Evolutionary conservation across 2,888 invertebrate species (phyloP).

Genomic region (Cerastoderma edule): DNA sequence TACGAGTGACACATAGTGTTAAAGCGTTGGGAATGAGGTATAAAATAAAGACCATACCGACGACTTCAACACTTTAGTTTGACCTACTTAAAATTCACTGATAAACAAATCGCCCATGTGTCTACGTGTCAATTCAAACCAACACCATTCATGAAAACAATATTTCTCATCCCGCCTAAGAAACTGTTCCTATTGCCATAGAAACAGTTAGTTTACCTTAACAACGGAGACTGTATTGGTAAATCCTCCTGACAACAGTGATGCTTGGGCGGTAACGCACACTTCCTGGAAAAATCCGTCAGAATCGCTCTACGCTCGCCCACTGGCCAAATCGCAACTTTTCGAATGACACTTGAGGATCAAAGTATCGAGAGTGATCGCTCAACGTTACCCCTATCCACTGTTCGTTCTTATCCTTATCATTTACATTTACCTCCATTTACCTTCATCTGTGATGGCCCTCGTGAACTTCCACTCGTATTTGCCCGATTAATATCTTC

Average conservation of each 20-base stretch:
- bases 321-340: conserved; percentile 14
- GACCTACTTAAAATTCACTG: no score
- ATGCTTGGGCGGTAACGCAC: background rate
- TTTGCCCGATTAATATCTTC: no score
- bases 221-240: conserved; percentile 17
- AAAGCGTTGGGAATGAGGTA: no score
- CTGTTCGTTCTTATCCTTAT: no score
- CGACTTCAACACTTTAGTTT: no score
- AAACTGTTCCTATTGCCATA: conserved; percentile 7
- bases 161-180: background rate
- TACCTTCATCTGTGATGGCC: no score
- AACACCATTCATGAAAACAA: background rate
- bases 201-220: conserved; percentile 20
- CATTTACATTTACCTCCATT: no score
- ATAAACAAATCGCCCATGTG: conserved; percentile 6
- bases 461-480: no score
- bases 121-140: background rate
- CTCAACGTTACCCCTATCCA: no score
- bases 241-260: background rate
- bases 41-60: no score
- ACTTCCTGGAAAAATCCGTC: conserved; percentile 16
- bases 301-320: background rate
- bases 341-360: background rate
- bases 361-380: conserved; percentile 12
- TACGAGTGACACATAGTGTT: no score